A percentile compares a stretch with the other conserved stretches of the same genome.
These are phyloP conservation scores for Canis aureus DNA, from an alignment of 2,113 vertebrate genomes.

Conservation along the genomic window DNA sequence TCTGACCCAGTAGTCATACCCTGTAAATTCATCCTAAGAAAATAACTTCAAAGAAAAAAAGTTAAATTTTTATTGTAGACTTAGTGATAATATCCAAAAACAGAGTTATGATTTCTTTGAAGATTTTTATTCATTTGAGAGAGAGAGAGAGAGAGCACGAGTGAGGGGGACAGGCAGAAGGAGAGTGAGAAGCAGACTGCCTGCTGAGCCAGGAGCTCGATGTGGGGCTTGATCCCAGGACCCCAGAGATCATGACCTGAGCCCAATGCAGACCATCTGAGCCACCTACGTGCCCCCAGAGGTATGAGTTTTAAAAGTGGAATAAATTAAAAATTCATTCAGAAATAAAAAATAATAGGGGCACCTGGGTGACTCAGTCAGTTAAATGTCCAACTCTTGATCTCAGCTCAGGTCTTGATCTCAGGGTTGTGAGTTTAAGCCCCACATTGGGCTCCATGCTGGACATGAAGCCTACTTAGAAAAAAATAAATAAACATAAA, in stretches of 20 bases:
- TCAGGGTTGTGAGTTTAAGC: neutral
- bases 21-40: slow-evolving; percentile 23
- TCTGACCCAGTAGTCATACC: neutral
- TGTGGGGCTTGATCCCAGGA: no score
- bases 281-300: neutral
- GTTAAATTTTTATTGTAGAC: slow-evolving; percentile 46
- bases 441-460: no score
- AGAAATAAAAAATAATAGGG: neutral
- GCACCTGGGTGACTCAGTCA: neutral
- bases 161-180: no score
- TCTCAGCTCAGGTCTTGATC: neutral
- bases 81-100: neutral
- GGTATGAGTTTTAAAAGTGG: neutral
- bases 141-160: no score
- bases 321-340: neutral
- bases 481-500: neutral
- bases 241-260: no score
- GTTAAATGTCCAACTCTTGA: neutral
- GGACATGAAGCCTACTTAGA: neutral
- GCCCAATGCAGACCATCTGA: no score
- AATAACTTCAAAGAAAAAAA: slow-evolving; percentile 37
- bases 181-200: no score
- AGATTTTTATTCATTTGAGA: no score
- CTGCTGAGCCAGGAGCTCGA: no score
- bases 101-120: neutral